Percentiles rank a stretch among this genome's conserved stretches.
Conservation (phyloP, 2,113 vertebrate species). For the Equus quagga region DNA sequence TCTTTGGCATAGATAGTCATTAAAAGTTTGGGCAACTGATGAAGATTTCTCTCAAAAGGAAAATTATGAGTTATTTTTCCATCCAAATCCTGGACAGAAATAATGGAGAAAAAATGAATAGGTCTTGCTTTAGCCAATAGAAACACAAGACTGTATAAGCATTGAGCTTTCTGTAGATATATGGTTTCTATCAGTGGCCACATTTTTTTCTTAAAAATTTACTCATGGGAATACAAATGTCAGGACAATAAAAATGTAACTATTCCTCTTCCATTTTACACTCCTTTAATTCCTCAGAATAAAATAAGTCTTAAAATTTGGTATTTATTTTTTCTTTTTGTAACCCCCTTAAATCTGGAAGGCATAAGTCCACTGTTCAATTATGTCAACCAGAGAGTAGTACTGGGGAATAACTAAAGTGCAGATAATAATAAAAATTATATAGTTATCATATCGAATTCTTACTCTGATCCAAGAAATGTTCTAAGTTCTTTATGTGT, state of each 20-base stretch:
- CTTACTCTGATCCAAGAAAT: not conserved
- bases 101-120: not conserved
- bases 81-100: not conserved
- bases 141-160: not conserved
- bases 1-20: slow-evolving; percentile 36
- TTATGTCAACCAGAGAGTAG: not conserved
- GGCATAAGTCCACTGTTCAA: not conserved
- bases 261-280: not conserved
- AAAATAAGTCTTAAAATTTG: not conserved
- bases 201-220: not conserved
- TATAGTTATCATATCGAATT: not conserved
- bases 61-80: not conserved
- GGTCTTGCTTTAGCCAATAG: not conserved
- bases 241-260: not conserved
- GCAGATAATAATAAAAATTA: not conserved
- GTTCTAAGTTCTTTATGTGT: not conserved
- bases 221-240: not conserved
- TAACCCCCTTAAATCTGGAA: not conserved
- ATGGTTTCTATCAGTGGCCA: not conserved
- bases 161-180: not conserved
- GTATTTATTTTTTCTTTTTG: not conserved
- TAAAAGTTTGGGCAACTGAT: slow-evolving; percentile 32
- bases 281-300: not conserved
- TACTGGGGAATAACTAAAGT: not conserved
- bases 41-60: slow-evolving; percentile 1